Evolutionary conservation across 2,113 vertebrate species (phyloP), one percentile per base, ranked within the genome.

Genomic region (Galbula dea): DNA sequence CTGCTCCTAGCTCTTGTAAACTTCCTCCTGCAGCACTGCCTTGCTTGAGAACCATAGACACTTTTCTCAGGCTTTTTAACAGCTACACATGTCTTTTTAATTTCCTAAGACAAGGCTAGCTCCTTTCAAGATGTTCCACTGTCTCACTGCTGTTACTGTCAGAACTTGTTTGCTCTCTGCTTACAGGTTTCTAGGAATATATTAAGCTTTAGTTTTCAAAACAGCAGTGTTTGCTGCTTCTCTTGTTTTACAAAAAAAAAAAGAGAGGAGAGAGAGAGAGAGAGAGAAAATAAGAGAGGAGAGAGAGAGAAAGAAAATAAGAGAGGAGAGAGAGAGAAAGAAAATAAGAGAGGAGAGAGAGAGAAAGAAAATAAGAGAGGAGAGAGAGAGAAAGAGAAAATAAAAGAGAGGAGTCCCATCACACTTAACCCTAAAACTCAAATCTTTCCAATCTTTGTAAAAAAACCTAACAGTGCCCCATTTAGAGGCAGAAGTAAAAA

Each of bases 41-140:
- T 84, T 57, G 9, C 66, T 93, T 88, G 54, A 88, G 85, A 80
- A 72, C 45, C 74, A 83, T 5, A 90, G 89, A 73, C 73, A 84
- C 94, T 87, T 92, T 91, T 91, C 86, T 91, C 82, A 92, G 73
- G 74, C 83, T 93, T 93, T 94, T 95, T 86, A 95, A 94, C 49
- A 37, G 88, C 94, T 94, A 72, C 51, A 76, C 36, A 91, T 68
- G 92, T 89, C 96, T 92, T 96, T 95, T 92, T 84, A 90, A 96
- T 97, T 97, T 97, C 85, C 95, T 88, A 95, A 81, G 86, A 94
- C 87, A 96, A 94, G 93, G 75, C 75, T 61, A 69, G 80, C 26
- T 91, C 58, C 58, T 96, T 97, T 95, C 89, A 97, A 97, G 95
- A 97, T 91, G 80, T 95, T 92, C 92, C 69, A 84, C 75, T 83